Base-by-base conservation (phyloP, 2,797 vertebrate species). In the Fringilla coelebs region DNA sequence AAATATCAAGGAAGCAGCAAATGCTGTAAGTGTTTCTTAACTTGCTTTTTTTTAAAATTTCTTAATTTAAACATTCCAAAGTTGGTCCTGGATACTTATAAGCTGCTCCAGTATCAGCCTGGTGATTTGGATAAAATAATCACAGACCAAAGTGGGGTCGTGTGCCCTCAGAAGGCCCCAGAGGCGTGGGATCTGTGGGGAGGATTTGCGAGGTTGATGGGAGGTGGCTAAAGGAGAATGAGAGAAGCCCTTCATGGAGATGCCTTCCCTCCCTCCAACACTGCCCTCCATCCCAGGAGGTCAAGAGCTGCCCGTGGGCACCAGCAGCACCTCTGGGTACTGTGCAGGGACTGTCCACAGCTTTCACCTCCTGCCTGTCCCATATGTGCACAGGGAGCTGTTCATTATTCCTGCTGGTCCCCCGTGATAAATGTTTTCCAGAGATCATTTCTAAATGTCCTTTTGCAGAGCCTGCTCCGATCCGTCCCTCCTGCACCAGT, bases 171-270 rank as follows among this genome's bases (percentile, higher is more conserved):
- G 76, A 38, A 31, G 46, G 28, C 11, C 32, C 15, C 1, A 8
- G 31, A 11, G 17, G 31, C 0, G 0, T 0, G 0, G 60, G 38
- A 10, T 31, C 51, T 45, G 43, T 4, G 2, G 70, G 18, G 52
- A 82, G 62, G n/a, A 36, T 72, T 57, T 51, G 43, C 14, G 36
- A 40, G 11, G 28, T 4, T 57, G 38, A 38, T 51, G 46, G 19
- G 46, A 16, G 31, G 57, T 52, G 58, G 48, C 21, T 74, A 41
- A 52, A 62, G 73, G 34, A 41, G 51, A 57, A 68, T 2, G 26
- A 71, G 41, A 10, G 43, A 57, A 24, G 4, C 46, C 38, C 13
- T 0, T 1, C 76, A 21, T 2, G 1, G 60, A 18, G 10, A 58
- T 16, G 5, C 31, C 9, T 9, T 32, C n/a, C 17, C 17, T 26